Evolutionary conservation across 2,113 vertebrate species (phyloP).

Genomic region (Gymnorhina tibicen): DNA sequence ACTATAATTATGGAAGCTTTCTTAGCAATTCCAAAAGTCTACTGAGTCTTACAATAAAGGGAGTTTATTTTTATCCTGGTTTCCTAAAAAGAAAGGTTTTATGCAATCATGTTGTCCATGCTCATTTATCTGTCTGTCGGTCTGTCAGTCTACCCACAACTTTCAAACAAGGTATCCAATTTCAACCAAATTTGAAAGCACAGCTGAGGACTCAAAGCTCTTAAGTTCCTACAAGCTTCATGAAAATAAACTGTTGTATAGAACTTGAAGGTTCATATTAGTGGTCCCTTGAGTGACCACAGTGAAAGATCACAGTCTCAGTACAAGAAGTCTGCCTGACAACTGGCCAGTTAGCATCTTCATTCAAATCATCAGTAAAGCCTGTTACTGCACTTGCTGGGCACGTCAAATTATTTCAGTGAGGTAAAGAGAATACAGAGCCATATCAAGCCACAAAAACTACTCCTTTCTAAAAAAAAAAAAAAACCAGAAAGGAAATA

Average conservation of each 20-base stretch:
- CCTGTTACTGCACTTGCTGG: background rate
- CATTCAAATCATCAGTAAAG: background rate
- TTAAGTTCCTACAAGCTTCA: background rate
- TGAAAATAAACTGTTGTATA: background rate
- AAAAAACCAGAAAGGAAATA: background rate
- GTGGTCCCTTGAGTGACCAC: background rate
- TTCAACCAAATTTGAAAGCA: background rate
- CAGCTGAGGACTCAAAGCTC: background rate
- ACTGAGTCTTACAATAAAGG: background rate
- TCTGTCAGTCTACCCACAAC: background rate
- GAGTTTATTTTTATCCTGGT: background rate
- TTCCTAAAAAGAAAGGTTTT: background rate
- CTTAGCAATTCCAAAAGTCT: background rate
- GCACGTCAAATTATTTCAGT: background rate
- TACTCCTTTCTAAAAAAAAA: rapidly evolving
- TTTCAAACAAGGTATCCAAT: background rate
- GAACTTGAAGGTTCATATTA: background rate
- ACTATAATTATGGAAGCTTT: background rate
- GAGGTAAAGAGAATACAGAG: background rate
- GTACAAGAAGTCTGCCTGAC: background rate
- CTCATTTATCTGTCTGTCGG: background rate
- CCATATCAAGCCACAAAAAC: background rate
- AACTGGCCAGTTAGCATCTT: background rate
- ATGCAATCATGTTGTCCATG: background rate
- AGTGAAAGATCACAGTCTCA: background rate